Evolutionary conservation across 2,888 invertebrate species (phyloP).

Genomic region (Ischnura elegans): DNA sequence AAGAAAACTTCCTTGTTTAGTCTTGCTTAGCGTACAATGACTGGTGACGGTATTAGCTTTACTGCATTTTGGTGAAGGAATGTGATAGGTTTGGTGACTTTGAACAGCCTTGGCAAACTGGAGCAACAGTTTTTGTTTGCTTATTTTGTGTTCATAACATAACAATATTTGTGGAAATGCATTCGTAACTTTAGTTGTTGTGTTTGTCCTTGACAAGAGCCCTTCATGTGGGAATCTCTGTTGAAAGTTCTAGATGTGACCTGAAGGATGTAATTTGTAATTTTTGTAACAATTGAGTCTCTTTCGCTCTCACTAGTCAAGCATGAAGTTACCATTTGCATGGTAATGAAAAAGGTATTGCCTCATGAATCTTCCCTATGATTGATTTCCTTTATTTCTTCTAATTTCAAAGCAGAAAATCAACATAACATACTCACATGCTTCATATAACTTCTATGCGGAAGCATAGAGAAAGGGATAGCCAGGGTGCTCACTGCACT

Average conservation of each 20-base stretch:
- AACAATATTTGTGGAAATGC: not conserved
- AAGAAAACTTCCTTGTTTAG: slow-evolving; percentile 38
- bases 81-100: slow-evolving; percentile 64
- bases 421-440: not conserved
- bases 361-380: slow-evolving; percentile 13
- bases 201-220: slow-evolving; percentile 3
- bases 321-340: slow-evolving; percentile 49
- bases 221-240: not conserved
- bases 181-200: slow-evolving; percentile 4
- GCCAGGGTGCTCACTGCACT: too few species aligned
- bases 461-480: too few species aligned
- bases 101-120: slow-evolving; percentile 68
- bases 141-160: slow-evolving; percentile 32
- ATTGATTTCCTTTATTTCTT: not conserved
- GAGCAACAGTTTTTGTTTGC: slow-evolving; percentile 46
- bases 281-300: not conserved
- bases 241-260: not conserved
- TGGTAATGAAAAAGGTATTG: slow-evolving; percentile 58
- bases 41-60: slow-evolving; percentile 48
- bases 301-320: not conserved
- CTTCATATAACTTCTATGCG: too few species aligned
- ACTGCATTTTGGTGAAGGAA: slow-evolving; percentile 55
- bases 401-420: not conserved
- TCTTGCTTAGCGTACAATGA: slow-evolving; percentile 48
- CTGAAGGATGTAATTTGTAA: not conserved